Evolutionary conservation across 2,888 invertebrate species (phyloP).

Genomic region (Sesia bembeciformis): DNA sequence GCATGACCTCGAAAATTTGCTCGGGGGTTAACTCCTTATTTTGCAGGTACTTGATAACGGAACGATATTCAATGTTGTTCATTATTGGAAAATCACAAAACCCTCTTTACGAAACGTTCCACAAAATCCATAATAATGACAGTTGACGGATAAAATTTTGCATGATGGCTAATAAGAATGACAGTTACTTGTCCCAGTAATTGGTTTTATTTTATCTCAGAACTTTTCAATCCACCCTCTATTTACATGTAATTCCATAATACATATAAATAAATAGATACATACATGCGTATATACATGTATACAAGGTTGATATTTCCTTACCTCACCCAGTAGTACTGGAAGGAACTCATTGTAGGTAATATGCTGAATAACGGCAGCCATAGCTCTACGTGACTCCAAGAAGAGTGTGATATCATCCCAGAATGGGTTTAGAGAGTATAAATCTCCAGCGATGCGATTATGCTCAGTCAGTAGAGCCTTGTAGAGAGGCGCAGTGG

Average conservation of each 20-base stretch:
- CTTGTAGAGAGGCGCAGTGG: slow-evolving; percentile 82
- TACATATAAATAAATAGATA: not conserved
- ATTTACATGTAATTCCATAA: no score
- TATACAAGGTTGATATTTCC: slow-evolving; percentile 5
- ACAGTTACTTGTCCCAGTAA: no score
- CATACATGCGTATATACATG: not conserved
- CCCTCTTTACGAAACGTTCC: no score
- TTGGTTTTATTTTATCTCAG: not conserved
- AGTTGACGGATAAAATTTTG: no score
- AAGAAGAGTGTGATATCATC: slow-evolving; percentile 83
- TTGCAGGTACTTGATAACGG: no score
- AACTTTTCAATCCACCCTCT: no score
- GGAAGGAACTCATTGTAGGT: slow-evolving; percentile 89
- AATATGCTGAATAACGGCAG: slow-evolving; percentile 87
- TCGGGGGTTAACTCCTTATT: no score
- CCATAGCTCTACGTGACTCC: slow-evolving; percentile 83
- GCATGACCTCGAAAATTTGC: no score
- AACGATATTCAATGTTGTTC: no score
- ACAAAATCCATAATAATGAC: no score
- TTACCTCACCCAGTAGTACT: slow-evolving; percentile 82
- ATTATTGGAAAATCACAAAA: no score
- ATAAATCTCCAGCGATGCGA: slow-evolving; percentile 81
- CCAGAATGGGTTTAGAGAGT: slow-evolving; percentile 84
- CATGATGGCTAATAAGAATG: no score
- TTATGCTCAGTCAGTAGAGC: slow-evolving; percentile 86